Percentiles rank a stretch among this genome's conserved stretches.
phyloP scores from a whole-genome alignment of 1,140 invertebrate genomes.

The Brachionus asplanchnoidis region DNA sequence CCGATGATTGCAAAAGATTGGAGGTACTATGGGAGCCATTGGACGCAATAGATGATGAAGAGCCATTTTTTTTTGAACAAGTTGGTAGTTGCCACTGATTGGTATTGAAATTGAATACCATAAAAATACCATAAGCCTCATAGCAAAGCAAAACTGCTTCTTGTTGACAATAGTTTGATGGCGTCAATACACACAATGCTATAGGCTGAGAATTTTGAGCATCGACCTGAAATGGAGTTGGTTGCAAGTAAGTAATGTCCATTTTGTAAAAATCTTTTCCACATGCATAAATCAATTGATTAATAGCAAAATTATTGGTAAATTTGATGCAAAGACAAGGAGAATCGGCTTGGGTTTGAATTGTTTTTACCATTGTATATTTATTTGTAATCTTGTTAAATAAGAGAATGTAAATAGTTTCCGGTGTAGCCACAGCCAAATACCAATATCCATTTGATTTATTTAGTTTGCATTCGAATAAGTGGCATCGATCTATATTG shows the following conservation, averaged over 20 bases:
- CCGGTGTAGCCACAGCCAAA: conserved; percentile 32
- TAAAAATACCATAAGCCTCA: conserved; percentile 16
- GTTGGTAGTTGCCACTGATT: conserved; percentile 32
- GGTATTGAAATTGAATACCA: conserved; percentile 29
- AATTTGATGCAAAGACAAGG: conserved; percentile 37
- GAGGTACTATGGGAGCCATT: background rate
- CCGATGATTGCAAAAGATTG: background rate
- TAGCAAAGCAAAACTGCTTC: conserved; percentile 27
- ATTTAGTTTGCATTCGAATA: conserved; percentile 26
- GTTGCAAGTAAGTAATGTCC: conserved; percentile 22
- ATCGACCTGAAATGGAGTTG: background rate
- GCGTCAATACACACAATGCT: background rate
- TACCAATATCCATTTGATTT: conserved; percentile 32
- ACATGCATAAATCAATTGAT: conserved; percentile 35
- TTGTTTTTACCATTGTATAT: conserved; percentile 38
- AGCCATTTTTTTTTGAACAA: background rate
- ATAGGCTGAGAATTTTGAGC: background rate
- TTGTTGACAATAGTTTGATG: conserved; percentile 28
- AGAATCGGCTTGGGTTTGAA: conserved; percentile 22
- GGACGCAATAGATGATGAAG: conserved; percentile 1
- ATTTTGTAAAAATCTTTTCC: conserved; percentile 37
- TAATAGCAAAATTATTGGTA: conserved; percentile 24
- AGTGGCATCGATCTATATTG: conserved; percentile 35
- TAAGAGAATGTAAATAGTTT: conserved; percentile 26
- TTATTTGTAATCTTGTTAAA: conserved; percentile 34